These are phyloP conservation scores for Tympanoctomys barrerae DNA, from an alignment of 2,797 vertebrate species.

Conservation along the genomic window DNA sequence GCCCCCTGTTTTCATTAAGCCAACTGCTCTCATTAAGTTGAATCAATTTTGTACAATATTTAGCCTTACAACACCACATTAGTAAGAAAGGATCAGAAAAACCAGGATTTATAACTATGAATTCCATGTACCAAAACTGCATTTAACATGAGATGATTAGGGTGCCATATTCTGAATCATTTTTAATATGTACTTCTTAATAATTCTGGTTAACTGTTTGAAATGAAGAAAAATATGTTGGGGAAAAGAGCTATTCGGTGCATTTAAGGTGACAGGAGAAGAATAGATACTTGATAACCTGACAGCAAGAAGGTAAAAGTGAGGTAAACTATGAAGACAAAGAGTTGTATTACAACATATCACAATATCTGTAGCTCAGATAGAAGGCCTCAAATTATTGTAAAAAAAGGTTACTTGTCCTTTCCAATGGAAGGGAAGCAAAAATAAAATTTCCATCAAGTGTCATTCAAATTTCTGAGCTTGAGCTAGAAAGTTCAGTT, in stretches of 20 bases:
- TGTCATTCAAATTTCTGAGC: slow-evolving; percentile 7
- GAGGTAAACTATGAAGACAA: not conserved
- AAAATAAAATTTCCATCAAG: not conserved
- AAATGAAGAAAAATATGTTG: not conserved
- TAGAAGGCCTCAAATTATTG: not conserved
- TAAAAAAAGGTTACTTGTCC: slow-evolving; percentile 30
- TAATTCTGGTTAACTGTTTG: slow-evolving; percentile 4
- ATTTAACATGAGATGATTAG: not conserved
- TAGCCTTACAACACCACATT: not conserved
- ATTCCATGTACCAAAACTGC: not conserved
- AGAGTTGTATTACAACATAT: not conserved
- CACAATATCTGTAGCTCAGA: not conserved
- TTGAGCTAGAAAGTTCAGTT: slow-evolving; percentile 7
- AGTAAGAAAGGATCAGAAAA: slow-evolving; percentile 17
- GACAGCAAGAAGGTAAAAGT: not conserved
- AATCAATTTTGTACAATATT: not conserved
- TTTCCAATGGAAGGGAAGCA: slow-evolving; percentile 13
- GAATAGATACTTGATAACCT: not conserved
- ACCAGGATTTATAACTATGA: not conserved
- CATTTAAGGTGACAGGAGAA: not conserved
- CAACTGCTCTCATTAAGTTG: not conserved
- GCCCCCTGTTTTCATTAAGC: not conserved
- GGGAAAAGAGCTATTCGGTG: not conserved
- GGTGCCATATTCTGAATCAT: not conserved
- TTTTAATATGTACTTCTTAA: not conserved